These are phyloP conservation scores for Antheraea pernyi DNA, from an alignment of 1,140 invertebrate species.

Conservation along the genomic window DNA sequence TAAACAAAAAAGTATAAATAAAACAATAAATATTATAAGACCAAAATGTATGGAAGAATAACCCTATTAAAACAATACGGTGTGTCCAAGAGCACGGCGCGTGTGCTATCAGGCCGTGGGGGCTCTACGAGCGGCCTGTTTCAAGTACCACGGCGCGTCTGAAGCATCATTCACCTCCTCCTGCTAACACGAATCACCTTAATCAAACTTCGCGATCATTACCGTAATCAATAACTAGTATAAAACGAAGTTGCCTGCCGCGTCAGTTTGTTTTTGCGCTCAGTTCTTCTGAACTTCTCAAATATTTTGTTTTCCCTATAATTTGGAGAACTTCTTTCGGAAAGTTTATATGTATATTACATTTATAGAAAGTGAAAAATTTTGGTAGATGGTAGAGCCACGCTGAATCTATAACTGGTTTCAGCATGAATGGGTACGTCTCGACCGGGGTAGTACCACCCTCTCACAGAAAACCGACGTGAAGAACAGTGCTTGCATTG, in stretches of 20 bases:
- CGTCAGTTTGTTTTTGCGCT: too few species aligned
- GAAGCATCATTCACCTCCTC: conserved; percentile 15
- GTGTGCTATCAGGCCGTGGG: conserved; percentile 40
- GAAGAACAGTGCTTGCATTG: too few species aligned
- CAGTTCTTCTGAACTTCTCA: too few species aligned
- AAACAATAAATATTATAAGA: background rate
- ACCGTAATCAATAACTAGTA: background rate
- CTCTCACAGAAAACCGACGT: too few species aligned
- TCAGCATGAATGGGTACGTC: too few species aligned
- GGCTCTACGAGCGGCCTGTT: conserved; percentile 25
- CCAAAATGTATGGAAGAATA: background rate
- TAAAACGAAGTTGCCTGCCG: background rate
- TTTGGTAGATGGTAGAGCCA: too few species aligned
- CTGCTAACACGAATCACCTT: conserved; percentile 14
- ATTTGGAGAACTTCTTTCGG: too few species aligned
- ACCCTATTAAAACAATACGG: background rate
- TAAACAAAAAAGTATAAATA: background rate
- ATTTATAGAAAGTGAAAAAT: too few species aligned
- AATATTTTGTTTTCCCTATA: too few species aligned
- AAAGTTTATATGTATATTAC: too few species aligned
- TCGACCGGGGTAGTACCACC: too few species aligned
- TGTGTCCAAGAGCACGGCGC: conserved; percentile 27
- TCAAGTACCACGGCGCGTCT: conserved; percentile 16
- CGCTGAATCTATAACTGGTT: too few species aligned
- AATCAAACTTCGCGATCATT: conserved; percentile 29